These are phyloP conservation scores for Colossoma macropomum DNA, from an alignment of 2,113 vertebrate genomes.

Conservation along the genomic window DNA sequence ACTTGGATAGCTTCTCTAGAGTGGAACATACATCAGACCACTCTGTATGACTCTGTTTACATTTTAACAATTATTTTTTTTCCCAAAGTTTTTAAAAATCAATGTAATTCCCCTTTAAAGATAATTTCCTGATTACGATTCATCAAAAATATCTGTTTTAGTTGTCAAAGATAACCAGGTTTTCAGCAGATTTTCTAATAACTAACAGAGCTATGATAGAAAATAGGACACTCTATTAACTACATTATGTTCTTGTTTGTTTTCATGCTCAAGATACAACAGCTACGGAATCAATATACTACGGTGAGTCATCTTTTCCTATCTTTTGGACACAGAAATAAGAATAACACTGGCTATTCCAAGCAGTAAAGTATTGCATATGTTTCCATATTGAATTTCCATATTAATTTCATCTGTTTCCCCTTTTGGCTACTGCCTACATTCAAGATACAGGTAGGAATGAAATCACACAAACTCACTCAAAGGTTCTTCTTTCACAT, in stretches of 20 bases:
- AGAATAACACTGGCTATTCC: background rate
- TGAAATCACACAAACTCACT: constrained; percentile 20
- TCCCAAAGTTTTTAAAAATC: no score
- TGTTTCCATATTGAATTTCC: constrained; percentile 9
- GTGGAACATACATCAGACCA: no score
- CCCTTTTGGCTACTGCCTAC: background rate
- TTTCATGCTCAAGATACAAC: constrained; percentile 34
- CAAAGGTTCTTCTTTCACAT: constrained; percentile 15
- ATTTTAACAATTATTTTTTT: no score
- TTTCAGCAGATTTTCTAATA: no score
- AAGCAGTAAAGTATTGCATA: background rate
- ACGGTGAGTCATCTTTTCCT: constrained; percentile 67
- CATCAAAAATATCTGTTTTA: no score
- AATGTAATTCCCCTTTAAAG: no score
- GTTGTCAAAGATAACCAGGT: no score
- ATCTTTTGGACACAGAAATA: background rate
- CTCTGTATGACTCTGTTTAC: no score
- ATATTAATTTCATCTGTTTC: constrained; percentile 47
- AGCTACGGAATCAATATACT: constrained; percentile 72
- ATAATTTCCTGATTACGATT: no score
- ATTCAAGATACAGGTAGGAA: constrained; percentile 76
- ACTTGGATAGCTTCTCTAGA: no score
- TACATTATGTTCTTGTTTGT: background rate
- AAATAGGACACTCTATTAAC: background rate
- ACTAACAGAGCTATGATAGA: background rate